Percentiles rank a stretch among this genome's conserved stretches.
phyloP scores from a whole-genome alignment of 2,113 vertebrate genomes.

The Crotalus viridis region DNA sequence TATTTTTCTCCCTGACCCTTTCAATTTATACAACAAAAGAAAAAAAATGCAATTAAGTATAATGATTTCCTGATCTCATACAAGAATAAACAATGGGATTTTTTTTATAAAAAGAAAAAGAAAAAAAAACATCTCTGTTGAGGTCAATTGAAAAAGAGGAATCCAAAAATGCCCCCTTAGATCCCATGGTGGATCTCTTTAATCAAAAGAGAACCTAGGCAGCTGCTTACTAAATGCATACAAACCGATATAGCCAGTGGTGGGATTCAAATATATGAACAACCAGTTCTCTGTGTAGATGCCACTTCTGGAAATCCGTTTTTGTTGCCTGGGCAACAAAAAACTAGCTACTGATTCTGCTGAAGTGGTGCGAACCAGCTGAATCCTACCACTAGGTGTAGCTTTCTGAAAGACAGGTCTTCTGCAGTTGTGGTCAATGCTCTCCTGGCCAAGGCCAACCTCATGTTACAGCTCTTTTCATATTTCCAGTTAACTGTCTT shows the following conservation, averaged over 20 bases:
- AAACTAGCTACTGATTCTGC: too few species aligned
- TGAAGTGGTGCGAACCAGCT: too few species aligned
- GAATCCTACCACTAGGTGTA: too few species aligned
- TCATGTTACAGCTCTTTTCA: neutral
- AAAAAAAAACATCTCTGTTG: too few species aligned
- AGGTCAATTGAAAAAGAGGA: neutral
- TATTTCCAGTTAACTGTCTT: slow-evolving; percentile 26
- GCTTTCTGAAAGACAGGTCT: neutral
- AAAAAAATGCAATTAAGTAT: neutral
- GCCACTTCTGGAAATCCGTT: too few species aligned
- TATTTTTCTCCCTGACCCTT: neutral
- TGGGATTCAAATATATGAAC: too few species aligned
- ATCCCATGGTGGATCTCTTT: neutral
- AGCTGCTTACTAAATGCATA: neutral
- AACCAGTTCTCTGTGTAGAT: too few species aligned
- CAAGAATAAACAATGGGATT: too few species aligned
- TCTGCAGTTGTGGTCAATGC: neutral
- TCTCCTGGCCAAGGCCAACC: neutral
- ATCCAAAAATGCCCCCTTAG: neutral
- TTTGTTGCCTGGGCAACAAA: too few species aligned
- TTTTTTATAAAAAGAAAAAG: too few species aligned
- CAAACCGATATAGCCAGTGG: too few species aligned
- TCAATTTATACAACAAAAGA: neutral
- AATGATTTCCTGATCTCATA: too few species aligned
- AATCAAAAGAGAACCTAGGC: neutral